A percentile compares a stretch with the other conserved stretches of the same genome.
These are phyloP conservation scores for Rhopalosiphum maidis DNA, from an alignment of 1,140 invertebrate genomes.

Conservation along the genomic window DNA sequence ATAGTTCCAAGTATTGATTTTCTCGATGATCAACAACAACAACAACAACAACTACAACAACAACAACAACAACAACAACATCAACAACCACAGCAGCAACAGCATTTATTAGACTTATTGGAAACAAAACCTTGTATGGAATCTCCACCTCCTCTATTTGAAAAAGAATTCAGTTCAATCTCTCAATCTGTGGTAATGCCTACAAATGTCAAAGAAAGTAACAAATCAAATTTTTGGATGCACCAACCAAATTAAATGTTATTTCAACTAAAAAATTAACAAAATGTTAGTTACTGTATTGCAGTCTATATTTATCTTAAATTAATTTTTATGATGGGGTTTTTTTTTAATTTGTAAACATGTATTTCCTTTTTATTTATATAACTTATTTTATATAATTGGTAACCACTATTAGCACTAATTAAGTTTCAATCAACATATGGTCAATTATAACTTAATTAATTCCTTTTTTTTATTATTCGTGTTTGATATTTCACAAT, in stretches of 20 bases:
- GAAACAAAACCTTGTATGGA: background rate
- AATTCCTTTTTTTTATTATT: background rate
- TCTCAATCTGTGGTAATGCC: background rate
- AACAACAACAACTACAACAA: background rate
- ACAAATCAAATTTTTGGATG: conserved; percentile 13
- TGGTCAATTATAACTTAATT: background rate
- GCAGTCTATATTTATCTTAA: background rate
- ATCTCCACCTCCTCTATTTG: background rate
- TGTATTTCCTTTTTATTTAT: conserved; percentile 10
- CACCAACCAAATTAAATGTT: background rate
- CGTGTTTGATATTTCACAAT: background rate
- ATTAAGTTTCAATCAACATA: background rate
- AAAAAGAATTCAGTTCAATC: background rate
- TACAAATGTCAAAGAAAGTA: background rate
- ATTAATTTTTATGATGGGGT: background rate
- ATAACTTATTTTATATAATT: background rate
- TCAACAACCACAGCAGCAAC: background rate
- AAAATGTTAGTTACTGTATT: background rate
- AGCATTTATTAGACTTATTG: background rate
- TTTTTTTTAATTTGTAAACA: background rate
- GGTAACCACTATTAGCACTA: background rate
- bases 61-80: background rate
- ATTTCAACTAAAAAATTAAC: background rate
- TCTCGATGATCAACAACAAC: background rate
- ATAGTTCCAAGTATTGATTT: background rate